Base-by-base conservation (phyloP, 2,888 invertebrate genomes). In the Drosophila ezoana region DNA sequence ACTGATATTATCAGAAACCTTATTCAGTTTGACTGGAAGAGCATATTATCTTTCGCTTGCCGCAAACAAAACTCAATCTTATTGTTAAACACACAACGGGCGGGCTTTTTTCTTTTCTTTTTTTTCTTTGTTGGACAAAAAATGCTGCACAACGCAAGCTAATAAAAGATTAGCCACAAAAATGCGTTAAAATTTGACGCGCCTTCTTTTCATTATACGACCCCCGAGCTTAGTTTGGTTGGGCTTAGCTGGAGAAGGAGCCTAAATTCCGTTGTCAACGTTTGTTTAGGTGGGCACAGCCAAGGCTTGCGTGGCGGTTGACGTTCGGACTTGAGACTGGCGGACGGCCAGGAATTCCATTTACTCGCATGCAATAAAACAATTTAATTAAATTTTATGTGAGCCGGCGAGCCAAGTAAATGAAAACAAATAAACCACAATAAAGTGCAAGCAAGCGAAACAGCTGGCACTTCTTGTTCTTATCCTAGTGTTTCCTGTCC, bases 351-450 rank as follows among this genome's bases (percentile, higher is more conserved):
- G 68, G 62, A 66, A 79, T 86, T 66, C 74, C 80, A 84, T 78
- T 70, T 70, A 62, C 66, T 70, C 53, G 69, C 66, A 70, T 70
- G 87, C 79, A 79, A 87, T 89, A 81, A 85, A 85, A 84, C 89
- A 84, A 79, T 85, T 85, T 85, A 89, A 85, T 85, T 85, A 87
- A 81, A 85, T 89, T 89, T 85, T 79, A 89, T 85, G 71, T 74
- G 72, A 64, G 57, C 57, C 69, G 61, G 41, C 65, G 68, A 70
- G 78, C 44, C 72, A 66, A 79, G 72, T 71, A 79, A 77, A 85
- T 89, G 87, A 89, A 87, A 89, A 77, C 89, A 79, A 84, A 89
- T 85, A 85, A 85, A 89, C 76, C 87, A 79, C 84, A 86, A 88
- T 88, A 71, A 80, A 72, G 71, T 64, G 70, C 69, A 65, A 49